Evolutionary conservation across 2,888 invertebrate genomes (phyloP), one percentile per base, ranked within the genome.

Genomic region (Eristalis arbustorum): DNA sequence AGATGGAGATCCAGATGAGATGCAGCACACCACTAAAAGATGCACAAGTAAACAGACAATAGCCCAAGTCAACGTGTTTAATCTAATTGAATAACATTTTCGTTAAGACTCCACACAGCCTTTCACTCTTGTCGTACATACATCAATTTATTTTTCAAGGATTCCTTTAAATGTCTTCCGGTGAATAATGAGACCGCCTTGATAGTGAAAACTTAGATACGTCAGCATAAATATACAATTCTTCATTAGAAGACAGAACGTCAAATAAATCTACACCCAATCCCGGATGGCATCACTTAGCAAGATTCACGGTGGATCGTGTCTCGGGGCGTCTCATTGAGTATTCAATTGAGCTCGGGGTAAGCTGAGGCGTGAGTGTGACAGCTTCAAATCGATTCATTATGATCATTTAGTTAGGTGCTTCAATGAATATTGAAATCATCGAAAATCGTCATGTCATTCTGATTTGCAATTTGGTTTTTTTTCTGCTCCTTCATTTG

Each of bases 361-460:
- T 31, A 10, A 37, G 37, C 37, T 37, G 13, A 37, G 37, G 49
- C 8, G 49, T 49, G 49, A 49, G 49, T 49, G 49, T 49, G 49
- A 49, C 49, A 49, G 49, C 49, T 49, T 49, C 18, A 49, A 49
- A 49, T 49, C n/a, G 18, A 49, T 49, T 49, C 49, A 49, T 49
- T 49, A 49, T 49, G 18, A 18, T 8, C 49, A 18, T 49, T 49
- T 49, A 49, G 49, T 49, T 2, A 8, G 18, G 67, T 74, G 28
- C 71, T 72, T 62, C 28, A 72, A 72, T 72, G 61, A 72, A 63
- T 40, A 73, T 49, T 73, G 73, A 71, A 71, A 28, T 40, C 28
- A n/a, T n/a, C 31, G 11, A 28, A 73, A 63, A 63, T 31, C 22
- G 5, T 18, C 18, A 18, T 49, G 49, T 18, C 49, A 49, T 49